Conservation (phyloP, 2,888 invertebrate genomes). For the Macrosiphum euphorbiae region DNA sequence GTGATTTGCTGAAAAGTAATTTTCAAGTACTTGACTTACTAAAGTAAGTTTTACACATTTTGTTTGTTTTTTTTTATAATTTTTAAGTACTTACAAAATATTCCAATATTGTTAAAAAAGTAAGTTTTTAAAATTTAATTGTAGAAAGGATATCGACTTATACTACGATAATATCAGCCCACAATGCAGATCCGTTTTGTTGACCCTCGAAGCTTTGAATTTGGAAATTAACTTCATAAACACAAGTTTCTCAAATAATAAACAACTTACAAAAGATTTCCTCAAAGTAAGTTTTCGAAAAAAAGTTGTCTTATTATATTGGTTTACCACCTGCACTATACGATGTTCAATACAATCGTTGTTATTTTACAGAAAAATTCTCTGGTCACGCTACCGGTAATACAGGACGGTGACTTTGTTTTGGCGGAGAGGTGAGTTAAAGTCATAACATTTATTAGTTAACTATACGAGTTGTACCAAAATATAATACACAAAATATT, state of each 20-base stretch:
- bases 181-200: conserved; percentile 77
- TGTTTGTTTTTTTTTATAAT: neutral
- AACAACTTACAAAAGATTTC: conserved; percentile 79
- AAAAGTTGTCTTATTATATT: neutral
- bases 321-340: neutral
- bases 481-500: no score
- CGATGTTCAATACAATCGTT: neutral
- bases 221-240: conserved; percentile 77
- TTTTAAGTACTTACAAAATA: neutral
- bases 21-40: neutral
- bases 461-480: no score
- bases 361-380: conserved; percentile 79
- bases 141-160: conserved; percentile 75
- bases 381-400: conserved; percentile 86
- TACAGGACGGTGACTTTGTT: conserved; percentile 85
- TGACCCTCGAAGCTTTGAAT: conserved; percentile 78
- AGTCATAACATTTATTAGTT: no score
- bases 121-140: neutral
- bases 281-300: conserved; percentile 73
- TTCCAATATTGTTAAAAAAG: neutral
- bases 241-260: conserved; percentile 76
- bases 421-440: no score
- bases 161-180: conserved; percentile 78
- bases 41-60: neutral
- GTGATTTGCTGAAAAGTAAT: neutral